These are phyloP conservation scores for Erebia ligea DNA, from an alignment of 2,888 invertebrate species.

Conservation along the genomic window DNA sequence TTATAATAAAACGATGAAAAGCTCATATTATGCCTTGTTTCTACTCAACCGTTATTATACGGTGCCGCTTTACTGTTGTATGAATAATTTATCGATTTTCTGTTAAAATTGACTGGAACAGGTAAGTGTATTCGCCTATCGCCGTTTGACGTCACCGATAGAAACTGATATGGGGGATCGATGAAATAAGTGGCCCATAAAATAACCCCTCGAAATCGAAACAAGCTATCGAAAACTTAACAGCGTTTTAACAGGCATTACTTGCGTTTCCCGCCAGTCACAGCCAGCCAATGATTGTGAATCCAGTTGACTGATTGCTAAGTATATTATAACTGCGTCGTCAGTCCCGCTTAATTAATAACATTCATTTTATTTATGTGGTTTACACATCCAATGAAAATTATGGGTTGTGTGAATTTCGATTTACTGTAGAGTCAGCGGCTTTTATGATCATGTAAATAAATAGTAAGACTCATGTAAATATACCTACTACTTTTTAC, in stretches of 20 bases:
- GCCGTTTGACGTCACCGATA: slow-evolving; percentile 52
- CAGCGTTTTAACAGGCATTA: slow-evolving; percentile 20
- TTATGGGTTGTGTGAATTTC: neutral
- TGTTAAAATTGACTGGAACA: slow-evolving; percentile 52
- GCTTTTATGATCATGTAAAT: neutral
- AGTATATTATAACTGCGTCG: neutral
- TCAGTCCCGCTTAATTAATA: slow-evolving; percentile 4
- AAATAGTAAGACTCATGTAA: neutral
- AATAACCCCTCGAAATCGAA: slow-evolving; percentile 19
- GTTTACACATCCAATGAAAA: neutral
- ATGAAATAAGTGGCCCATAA: slow-evolving; percentile 29
- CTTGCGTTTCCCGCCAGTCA: slow-evolving; percentile 11
- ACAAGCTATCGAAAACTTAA: slow-evolving; percentile 16
- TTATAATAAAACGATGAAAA: slow-evolving; percentile 10
- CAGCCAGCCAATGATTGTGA: neutral
- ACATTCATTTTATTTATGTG: neutral
- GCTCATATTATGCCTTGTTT: slow-evolving; percentile 20
- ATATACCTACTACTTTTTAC: neutral
- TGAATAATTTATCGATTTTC: slow-evolving; percentile 59
- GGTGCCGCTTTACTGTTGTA: slow-evolving; percentile 41
- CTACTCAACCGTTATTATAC: slow-evolving; percentile 38
- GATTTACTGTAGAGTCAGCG: neutral
- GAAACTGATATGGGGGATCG: slow-evolving; percentile 43
- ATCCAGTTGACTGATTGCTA: neutral
- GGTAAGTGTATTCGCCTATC: slow-evolving; percentile 44